Conservation (phyloP, 2,797 vertebrate species). For the Huso huso region DNA sequence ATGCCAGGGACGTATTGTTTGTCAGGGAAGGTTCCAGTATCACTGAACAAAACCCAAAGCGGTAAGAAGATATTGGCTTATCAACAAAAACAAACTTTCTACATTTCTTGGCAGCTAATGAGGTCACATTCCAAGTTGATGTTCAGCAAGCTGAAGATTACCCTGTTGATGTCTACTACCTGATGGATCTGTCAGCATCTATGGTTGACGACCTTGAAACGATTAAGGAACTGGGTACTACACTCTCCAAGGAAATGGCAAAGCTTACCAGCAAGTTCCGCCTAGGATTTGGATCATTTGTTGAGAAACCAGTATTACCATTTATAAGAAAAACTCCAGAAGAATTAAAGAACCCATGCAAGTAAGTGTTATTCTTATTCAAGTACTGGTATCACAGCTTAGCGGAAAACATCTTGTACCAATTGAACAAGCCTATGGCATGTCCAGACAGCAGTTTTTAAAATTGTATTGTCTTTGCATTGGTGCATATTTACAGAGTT, state of each 20-base stretch:
- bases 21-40: too few species aligned
- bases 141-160: conserved; percentile 90
- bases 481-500: neutral
- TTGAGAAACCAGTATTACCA: conserved; percentile 92
- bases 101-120: conserved; percentile 56
- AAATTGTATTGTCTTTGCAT: too few species aligned
- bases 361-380: conserved; percentile 51
- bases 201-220: conserved; percentile 84
- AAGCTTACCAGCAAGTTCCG: conserved; percentile 91
- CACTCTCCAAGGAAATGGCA: conserved; percentile 87
- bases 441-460: too few species aligned
- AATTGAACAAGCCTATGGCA: neutral
- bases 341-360: conserved; percentile 83
- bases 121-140: conserved; percentile 79
- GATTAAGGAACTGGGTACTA: conserved; percentile 85
- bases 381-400: neutral
- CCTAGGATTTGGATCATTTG: conserved; percentile 94
- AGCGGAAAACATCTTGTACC: neutral
- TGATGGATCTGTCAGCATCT: conserved; percentile 96
- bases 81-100: neutral
- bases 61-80: too few species aligned
- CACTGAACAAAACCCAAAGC: too few species aligned
- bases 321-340: conserved; percentile 79
- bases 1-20: too few species aligned
- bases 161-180: conserved; percentile 93